Evolutionary conservation across 2,113 vertebrate species (phyloP), one percentile per base, ranked within the genome.

Genomic region (Lates calcarifer): DNA sequence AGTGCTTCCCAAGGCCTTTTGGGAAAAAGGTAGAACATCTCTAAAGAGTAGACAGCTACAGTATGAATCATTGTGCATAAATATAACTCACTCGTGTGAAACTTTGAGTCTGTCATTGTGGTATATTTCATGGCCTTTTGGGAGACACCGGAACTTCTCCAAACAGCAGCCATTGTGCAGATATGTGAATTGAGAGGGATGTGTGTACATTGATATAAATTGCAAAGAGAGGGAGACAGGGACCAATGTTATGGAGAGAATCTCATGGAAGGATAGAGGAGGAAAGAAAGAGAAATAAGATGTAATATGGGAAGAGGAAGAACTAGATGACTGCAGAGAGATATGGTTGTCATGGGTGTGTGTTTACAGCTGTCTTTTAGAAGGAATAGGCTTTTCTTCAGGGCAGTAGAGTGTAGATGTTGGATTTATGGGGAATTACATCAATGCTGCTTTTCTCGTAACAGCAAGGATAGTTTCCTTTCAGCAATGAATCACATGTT

Each of bases 351-450:
- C 45, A 49, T 14, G 12, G n/a, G 17, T 31, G 26, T 43, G 41
- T 56, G 69, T 86, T 84, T 58, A 65, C 37, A 57, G 84, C 71
- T 63, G 70, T 71, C 15, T 45, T 47, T 41, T 29, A 67, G 39
- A 60, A 55, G 41, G 49, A 64, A 41, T 6, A 43, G 61, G 56
- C 56, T 57, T 74, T 24, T 57, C 49, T 57, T 57, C 57, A 39
- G 65, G 33, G 28, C 0, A 61, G 31, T 22, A 17, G 66, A 12
- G 15, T 37, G 51, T 58, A 2, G 29, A 31, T 22, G 66, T 24
- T 60, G 72, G 73, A 85, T 88, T 79, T 71, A 18, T 87, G 74
- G 55, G 79, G 39, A n/a, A 33, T 62, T 33, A 26, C 3, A n/a
- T 66, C n/a, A 28, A 0, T 1, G 53, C 35, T 47, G 62, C 62